phyloP scores from a whole-genome alignment of 2,113 vertebrate genomes.

The Phalacrocorax aristotelis region DNA sequence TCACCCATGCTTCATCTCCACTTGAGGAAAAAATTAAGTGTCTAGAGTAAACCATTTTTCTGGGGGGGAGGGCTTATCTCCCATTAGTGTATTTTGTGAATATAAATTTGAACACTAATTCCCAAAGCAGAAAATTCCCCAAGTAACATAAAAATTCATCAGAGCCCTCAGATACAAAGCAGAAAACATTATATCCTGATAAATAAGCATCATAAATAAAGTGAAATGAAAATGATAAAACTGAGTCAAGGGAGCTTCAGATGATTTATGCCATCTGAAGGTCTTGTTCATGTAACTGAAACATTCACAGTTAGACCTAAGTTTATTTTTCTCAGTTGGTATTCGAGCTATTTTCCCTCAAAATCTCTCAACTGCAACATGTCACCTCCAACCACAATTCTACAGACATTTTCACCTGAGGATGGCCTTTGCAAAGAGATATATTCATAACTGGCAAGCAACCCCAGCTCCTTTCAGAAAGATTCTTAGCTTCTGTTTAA shows the following conservation, averaged over 20 bases:
- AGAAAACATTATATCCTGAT: not conserved
- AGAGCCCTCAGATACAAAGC: not conserved
- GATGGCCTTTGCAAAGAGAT: slow-evolving; percentile 26
- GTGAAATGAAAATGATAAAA: not conserved
- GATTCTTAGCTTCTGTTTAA: slow-evolving; percentile 54
- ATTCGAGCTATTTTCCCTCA: not conserved
- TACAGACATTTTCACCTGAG: slow-evolving; percentile 34
- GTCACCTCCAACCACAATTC: not conserved
- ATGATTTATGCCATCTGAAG: not conserved
- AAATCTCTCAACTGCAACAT: not conserved
- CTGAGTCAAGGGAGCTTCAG: not conserved
- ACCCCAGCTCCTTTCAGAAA: slow-evolving; percentile 53
- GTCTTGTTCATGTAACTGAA: not conserved
- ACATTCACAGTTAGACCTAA: not conserved
- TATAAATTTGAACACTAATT: not conserved
- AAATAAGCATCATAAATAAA: not conserved
- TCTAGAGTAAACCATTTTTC: not conserved
- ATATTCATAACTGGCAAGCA: slow-evolving; percentile 43
- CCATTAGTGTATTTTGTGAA: not conserved
- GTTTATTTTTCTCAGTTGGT: not conserved
- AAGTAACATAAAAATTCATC: not conserved
- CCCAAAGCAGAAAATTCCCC: not conserved
- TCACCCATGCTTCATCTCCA: not conserved
- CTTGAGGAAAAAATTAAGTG: not conserved
- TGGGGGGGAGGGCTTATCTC: not conserved